Evolutionary conservation across 1,140 invertebrate species (phyloP).

Genomic region (Odontomachus brunneus): DNA sequence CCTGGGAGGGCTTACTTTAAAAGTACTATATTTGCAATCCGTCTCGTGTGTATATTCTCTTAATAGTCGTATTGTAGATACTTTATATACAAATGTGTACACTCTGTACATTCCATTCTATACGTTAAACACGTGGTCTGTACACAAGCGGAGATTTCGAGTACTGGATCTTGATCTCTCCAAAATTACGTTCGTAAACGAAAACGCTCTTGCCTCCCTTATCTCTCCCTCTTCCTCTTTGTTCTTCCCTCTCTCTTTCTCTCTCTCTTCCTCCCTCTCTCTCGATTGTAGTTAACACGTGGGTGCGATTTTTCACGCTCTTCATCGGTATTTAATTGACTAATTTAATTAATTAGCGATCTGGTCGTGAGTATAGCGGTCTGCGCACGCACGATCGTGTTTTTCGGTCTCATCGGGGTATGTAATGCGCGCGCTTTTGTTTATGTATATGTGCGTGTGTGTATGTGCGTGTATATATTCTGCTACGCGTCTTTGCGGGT

Average conservation of each 20-base stretch:
- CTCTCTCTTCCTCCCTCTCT: neutral
- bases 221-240: neutral
- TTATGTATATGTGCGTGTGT: no score
- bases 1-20: slow-evolving; percentile 62
- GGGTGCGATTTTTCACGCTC: neutral
- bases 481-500: neutral
- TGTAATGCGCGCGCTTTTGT: no score
- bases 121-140: slow-evolving; percentile 70
- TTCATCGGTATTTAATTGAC: slow-evolving; percentile 70
- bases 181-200: neutral
- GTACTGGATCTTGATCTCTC: slow-evolving; percentile 46
- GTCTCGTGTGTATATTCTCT: slow-evolving; percentile 43
- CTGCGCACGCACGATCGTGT: slow-evolving; percentile 31
- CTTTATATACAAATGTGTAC: slow-evolving; percentile 82
- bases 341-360: slow-evolving; percentile 71
- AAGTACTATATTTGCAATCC: slow-evolving; percentile 77
- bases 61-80: slow-evolving; percentile 64
- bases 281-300: slow-evolving; percentile 41
- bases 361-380: slow-evolving; percentile 35
- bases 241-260: neutral
- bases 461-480: neutral
- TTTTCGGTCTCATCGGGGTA: slow-evolving; percentile 9
- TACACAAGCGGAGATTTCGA: slow-evolving; percentile 74
- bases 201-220: neutral
- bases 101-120: slow-evolving; percentile 75